Conservation (phyloP, 2,797 vertebrate genomes). For the Protosalanx chinensis region DNA sequence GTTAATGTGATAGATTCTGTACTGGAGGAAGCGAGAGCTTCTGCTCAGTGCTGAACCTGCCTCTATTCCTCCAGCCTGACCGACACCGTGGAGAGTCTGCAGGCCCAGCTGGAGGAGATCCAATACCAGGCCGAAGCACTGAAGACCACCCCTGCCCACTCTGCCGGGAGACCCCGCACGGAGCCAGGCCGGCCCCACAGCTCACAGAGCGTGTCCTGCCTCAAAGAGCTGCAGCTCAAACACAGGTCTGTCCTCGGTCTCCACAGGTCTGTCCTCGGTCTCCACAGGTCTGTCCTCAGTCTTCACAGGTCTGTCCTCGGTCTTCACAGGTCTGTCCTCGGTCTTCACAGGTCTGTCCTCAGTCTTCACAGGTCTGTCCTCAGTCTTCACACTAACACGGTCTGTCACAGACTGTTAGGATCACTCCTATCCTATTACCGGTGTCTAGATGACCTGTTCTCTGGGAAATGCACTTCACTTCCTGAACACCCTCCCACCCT, state of each 20-base stretch:
- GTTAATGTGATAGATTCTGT: no score
- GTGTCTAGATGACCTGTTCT: neutral
- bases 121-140: slow-evolving; percentile 85
- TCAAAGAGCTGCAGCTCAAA: slow-evolving; percentile 84
- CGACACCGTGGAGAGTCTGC: slow-evolving; percentile 85
- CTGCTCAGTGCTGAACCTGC: neutral
- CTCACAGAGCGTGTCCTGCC: slow-evolving; percentile 75
- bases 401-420: neutral
- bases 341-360: neutral
- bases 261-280: neutral
- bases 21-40: no score
- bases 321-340: neutral
- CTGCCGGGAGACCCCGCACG: slow-evolving; percentile 44
- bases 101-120: slow-evolving; percentile 87
- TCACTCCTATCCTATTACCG: neutral
- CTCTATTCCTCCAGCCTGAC: slow-evolving; percentile 72
- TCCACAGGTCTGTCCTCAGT: neutral
- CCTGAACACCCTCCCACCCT: neutral
- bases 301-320: neutral
- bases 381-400: no score
- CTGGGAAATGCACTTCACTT: neutral
- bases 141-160: slow-evolving; percentile 64
- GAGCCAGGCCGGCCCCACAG: slow-evolving; percentile 62
- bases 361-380: neutral
- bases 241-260: slow-evolving; percentile 75